These are phyloP conservation scores for Bombus affinis DNA, from an alignment of 1,140 invertebrate genomes.

Conservation along the genomic window DNA sequence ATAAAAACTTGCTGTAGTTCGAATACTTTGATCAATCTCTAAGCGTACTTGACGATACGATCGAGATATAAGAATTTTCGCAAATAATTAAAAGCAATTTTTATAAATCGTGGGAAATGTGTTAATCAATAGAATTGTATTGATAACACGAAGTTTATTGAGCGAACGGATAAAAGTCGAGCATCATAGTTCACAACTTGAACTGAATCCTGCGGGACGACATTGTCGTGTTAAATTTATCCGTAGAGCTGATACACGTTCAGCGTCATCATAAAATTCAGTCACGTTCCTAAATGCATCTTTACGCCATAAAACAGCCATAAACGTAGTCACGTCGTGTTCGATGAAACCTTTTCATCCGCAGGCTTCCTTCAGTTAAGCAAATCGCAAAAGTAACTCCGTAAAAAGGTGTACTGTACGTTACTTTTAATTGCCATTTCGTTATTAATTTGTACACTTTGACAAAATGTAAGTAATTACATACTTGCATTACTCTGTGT, in stretches of 20 bases:
- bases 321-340: background rate
- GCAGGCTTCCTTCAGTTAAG: background rate
- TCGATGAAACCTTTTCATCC: background rate
- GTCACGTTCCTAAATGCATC: conserved; percentile 4
- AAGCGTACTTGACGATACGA: too few relatives aligned
- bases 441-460: too few relatives aligned
- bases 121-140: background rate
- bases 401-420: too few relatives aligned
- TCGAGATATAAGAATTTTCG: too few relatives aligned
- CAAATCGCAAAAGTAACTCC: background rate
- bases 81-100: too few relatives aligned
- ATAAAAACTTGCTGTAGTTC: too few relatives aligned
- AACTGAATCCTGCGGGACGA: background rate
- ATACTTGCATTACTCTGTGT: too few relatives aligned
- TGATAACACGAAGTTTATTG: background rate
- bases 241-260: background rate
- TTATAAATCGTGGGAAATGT: background rate
- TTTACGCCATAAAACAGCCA: conserved; percentile 1
- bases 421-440: too few relatives aligned
- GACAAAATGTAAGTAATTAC: too few relatives aligned
- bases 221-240: conserved; percentile 9
- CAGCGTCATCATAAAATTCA: background rate
- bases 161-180: background rate
- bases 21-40: too few relatives aligned
- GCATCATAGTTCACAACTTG: background rate